Evolutionary conservation across 2,797 vertebrate species (phyloP), one percentile per base, ranked within the genome.

Genomic region (Bucorvus abyssinicus): DNA sequence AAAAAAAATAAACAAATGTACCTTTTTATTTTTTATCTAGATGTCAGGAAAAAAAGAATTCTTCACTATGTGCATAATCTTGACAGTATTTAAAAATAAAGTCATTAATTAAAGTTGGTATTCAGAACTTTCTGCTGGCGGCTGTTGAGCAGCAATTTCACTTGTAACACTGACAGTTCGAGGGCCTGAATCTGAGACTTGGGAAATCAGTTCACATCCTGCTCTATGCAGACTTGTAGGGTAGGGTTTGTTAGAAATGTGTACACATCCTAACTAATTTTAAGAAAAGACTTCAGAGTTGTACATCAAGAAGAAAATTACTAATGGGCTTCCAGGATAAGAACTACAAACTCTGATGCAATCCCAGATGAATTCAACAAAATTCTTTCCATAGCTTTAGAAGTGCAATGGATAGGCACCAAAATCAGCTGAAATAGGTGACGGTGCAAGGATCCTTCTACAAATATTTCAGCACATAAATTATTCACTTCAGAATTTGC

Each of bases 81-180:
- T 89, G 50, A 49, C 16, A 49, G 10, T 65, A 19, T 67, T 93
- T 93, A 84, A 95, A 92, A 90, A 70, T 42, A 47, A 93, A 69
- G 9, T 63, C 80, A 27, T 85, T 94, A 82, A 93, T 87, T 87
- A 74, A 90, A 70, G 40, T 22, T 77, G 12, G 18, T 74, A 77
- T 84, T 93, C 78, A 87, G 70, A 90, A 74, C 67, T 74, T 93
- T 84, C 86, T 82, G 56, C 40, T 16, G n/a, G 59, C 67, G 82
- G 70, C 77, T 93, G 70, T 45, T 69, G 27, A 89, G 36, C 7
- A 7, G 47, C 89, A 63, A 63, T 87, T 93, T 93, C 84, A 74
- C n/a, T 76, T 40, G 36, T 65, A 52, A 53, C 42, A 74, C 22
- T 32, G 69, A 38, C 22, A 92, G n/a, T 76, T 67, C 84, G 71